phyloP scores from a whole-genome alignment of 1,140 invertebrate genomes.

The Thaumatotibia leucotreta region DNA sequence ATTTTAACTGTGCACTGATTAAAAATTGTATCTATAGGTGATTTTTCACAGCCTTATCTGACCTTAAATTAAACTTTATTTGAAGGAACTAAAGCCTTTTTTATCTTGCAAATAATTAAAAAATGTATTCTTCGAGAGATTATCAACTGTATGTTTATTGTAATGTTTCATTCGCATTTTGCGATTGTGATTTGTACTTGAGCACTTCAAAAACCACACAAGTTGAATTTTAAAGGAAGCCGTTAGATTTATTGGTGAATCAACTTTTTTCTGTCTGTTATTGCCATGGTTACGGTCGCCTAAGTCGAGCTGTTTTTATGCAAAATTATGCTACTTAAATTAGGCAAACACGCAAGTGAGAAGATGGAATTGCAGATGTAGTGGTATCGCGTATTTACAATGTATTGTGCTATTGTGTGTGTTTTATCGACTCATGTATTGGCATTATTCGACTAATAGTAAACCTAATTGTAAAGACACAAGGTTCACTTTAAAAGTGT shows the following conservation, averaged over 20 bases:
- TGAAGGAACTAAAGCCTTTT: not conserved
- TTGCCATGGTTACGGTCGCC: too few relatives aligned
- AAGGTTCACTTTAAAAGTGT: too few relatives aligned
- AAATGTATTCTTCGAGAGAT: not conserved
- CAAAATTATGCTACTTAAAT: too few relatives aligned
- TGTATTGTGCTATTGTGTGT: too few relatives aligned
- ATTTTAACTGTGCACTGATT: not conserved
- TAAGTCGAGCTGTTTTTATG: too few relatives aligned
- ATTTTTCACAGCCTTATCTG: not conserved
- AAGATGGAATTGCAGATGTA: too few relatives aligned
- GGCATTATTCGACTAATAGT: too few relatives aligned
- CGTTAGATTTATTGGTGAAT: not conserved
- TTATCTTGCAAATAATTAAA: not conserved
- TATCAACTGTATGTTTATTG: not conserved
- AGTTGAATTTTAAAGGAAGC: not conserved
- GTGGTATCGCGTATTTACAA: too few relatives aligned
- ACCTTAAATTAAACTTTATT: not conserved
- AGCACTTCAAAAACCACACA: not conserved
- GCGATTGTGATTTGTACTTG: not conserved
- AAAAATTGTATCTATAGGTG: not conserved
- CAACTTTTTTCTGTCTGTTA: too few relatives aligned
- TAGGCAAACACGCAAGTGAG: too few relatives aligned
- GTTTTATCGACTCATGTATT: too few relatives aligned
- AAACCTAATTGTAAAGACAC: too few relatives aligned
- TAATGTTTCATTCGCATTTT: not conserved